phyloP scores from a whole-genome alignment of 2,797 vertebrate genomes.

The Telmatherina bonti region DNA sequence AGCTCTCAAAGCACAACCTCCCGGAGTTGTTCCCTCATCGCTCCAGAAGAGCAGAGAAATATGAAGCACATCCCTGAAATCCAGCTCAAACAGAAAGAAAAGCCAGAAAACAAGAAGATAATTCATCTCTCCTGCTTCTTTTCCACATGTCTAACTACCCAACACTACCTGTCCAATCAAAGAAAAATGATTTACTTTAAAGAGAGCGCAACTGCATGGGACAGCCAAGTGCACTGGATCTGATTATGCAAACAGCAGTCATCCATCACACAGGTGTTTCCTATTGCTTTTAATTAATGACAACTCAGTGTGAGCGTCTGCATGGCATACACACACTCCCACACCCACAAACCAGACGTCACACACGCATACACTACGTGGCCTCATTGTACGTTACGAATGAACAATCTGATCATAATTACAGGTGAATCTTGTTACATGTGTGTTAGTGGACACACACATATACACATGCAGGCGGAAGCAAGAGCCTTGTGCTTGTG shows the following conservation, averaged over 20 bases:
- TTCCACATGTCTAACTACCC: slow-evolving; percentile 36
- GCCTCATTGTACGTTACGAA: slow-evolving; percentile 70
- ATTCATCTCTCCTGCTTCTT: slow-evolving; percentile 25
- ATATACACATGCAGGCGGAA: slow-evolving; percentile 7
- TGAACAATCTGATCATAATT: slow-evolving; percentile 58
- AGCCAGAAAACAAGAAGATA: slow-evolving; percentile 23
- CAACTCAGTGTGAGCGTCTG: slow-evolving; percentile 47
- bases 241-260: slow-evolving; percentile 71
- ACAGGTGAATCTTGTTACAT: slow-evolving; percentile 33
- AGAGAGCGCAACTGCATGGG: slow-evolving; percentile 12
- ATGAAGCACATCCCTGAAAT: slow-evolving; percentile 40
- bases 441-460: slow-evolving; percentile 17
- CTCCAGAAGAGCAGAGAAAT: slow-evolving; percentile 25
- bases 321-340: slow-evolving; percentile 21
- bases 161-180: slow-evolving; percentile 57
- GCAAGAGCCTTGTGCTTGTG: slow-evolving; percentile 39
- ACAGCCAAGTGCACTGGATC: slow-evolving; percentile 61
- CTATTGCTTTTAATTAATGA: slow-evolving; percentile 82
- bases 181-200: slow-evolving; percentile 33
- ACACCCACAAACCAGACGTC: slow-evolving; percentile 44
- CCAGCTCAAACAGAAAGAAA: slow-evolving; percentile 46
- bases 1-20: slow-evolving; percentile 56
- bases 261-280: slow-evolving; percentile 79
- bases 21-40: slow-evolving; percentile 52
- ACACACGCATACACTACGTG: slow-evolving; percentile 33